phyloP scores from a whole-genome alignment of 2,113 vertebrate genomes.

The Phrynocephalus versicolor region DNA sequence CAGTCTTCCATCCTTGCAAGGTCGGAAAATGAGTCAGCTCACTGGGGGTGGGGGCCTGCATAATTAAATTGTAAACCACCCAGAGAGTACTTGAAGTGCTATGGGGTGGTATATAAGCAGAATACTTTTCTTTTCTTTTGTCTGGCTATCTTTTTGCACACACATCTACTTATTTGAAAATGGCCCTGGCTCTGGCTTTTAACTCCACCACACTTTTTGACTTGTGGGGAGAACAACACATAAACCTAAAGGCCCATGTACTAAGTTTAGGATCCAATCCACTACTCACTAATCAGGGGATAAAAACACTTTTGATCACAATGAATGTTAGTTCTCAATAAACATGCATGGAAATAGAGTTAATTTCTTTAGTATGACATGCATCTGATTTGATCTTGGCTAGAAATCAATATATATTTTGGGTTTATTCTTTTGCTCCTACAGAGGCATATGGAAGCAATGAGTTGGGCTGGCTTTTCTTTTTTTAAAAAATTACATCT shows the following conservation, averaged over 20 bases:
- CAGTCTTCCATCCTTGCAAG: no score
- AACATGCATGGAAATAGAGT: neutral
- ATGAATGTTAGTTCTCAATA: neutral
- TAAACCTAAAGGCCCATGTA: neutral
- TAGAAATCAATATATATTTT: neutral
- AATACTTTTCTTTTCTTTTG: neutral
- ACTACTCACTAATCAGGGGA: neutral
- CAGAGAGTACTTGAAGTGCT: no score
- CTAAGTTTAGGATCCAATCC: neutral
- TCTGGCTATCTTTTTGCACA: neutral
- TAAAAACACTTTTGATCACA: neutral
- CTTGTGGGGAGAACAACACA: no score
- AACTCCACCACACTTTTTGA: neutral
- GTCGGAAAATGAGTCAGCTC: no score
- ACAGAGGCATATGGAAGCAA: no score
- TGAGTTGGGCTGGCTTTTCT: no score
- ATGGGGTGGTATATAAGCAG: no score
- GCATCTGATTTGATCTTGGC: neutral
- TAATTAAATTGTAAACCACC: no score
- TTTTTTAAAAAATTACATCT: no score
- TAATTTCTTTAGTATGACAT: neutral
- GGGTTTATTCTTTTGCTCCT: neutral
- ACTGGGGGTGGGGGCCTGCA: no score
- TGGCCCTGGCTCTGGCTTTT: no score
- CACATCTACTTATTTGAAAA: no score